These are phyloP conservation scores for Cettia cetti DNA, from an alignment of 2,113 vertebrate genomes.

Conservation along the genomic window DNA sequence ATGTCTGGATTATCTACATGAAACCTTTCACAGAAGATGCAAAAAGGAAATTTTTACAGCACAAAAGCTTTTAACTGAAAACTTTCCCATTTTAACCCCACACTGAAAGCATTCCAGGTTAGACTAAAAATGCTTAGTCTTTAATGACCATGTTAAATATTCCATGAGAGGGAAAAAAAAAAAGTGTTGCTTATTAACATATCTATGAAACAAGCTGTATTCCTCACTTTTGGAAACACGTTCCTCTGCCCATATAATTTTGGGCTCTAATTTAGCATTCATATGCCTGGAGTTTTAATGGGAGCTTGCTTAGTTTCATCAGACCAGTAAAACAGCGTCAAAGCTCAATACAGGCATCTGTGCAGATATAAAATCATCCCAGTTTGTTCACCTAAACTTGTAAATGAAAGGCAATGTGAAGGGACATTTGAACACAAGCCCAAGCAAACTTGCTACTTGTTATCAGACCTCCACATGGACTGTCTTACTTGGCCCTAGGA, in stretches of 20 bases:
- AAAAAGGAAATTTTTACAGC: background rate
- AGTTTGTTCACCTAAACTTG: background rate
- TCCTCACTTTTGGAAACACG: background rate
- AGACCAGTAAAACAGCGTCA: background rate
- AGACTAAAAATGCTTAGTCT: background rate
- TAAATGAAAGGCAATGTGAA: background rate
- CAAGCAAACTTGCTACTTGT: background rate
- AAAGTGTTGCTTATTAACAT: background rate
- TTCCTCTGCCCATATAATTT: background rate
- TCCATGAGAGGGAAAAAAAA: background rate
- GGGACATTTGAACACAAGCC: background rate
- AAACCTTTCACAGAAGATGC: background rate
- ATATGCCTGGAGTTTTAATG: background rate
- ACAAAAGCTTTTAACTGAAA: background rate
- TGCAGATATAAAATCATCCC: background rate
- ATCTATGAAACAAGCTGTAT: background rate
- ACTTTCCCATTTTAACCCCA: background rate
- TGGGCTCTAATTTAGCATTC: background rate
- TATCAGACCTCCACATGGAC: background rate
- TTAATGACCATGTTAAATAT: background rate
- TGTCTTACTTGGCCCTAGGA: background rate
- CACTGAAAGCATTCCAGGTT: background rate
- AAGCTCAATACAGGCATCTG: rapidly evolving
- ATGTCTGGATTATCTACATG: background rate
- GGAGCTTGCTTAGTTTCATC: background rate